Conservation (phyloP, 2,797 vertebrate genomes). For the Anguilla pacifica region DNA sequence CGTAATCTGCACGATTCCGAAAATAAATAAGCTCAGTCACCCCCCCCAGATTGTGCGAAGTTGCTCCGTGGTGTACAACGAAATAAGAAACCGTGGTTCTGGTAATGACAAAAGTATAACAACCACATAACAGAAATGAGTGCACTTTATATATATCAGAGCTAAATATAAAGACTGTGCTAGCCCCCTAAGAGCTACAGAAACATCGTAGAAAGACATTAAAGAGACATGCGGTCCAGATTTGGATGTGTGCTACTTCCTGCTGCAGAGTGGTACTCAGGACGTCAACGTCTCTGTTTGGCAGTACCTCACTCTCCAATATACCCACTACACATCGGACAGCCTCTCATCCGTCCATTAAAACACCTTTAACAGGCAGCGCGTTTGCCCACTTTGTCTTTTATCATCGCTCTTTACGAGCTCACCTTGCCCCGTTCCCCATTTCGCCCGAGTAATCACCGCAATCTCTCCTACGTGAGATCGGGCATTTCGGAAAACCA, state of each 20-base stretch:
- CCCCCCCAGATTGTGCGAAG: neutral
- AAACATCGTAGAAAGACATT: neutral
- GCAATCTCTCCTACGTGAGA: neutral
- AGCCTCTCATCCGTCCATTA: neutral
- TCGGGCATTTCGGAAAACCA: neutral
- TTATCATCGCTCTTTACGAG: neutral
- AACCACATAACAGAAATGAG: neutral
- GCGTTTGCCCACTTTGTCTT: neutral
- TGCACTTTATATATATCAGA: neutral
- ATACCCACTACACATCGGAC: neutral
- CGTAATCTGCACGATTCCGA: neutral
- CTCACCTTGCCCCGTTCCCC: neutral
- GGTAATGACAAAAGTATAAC: neutral
- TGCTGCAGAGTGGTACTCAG: neutral
- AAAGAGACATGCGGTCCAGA: neutral
- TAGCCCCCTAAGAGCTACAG: neutral
- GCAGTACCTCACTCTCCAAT: neutral
- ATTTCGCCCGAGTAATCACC: neutral
- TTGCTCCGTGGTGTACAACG: neutral
- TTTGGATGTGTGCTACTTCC: neutral
- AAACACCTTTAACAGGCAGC: neutral
- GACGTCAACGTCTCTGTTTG: neutral
- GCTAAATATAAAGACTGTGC: neutral
- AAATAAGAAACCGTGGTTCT: neutral
- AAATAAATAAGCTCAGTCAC: neutral